Conservation (phyloP, 2,797 vertebrate species). For the Limosa lapponica region DNA sequence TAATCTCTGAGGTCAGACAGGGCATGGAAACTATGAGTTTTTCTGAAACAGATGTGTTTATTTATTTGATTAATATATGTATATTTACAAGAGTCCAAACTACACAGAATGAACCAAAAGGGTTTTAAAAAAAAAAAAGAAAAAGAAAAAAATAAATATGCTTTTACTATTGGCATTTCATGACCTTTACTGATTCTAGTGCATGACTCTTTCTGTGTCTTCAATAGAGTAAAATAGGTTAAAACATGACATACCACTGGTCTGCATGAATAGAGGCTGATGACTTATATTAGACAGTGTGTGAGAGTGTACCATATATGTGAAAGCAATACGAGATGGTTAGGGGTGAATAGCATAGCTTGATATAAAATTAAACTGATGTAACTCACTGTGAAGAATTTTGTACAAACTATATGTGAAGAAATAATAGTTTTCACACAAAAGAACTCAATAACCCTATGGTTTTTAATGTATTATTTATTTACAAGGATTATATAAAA, state of each 20-base stretch:
- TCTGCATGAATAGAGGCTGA: neutral
- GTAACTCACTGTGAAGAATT: conserved; percentile 17
- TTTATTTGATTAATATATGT: neutral
- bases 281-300: conserved; percentile 15
- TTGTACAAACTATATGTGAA: conserved; percentile 42
- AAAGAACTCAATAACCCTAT: neutral
- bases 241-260: neutral
- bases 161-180: neutral
- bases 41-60: neutral
- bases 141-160: neutral
- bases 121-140: neutral
- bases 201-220: neutral
- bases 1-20: neutral
- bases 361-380: conserved; percentile 26
- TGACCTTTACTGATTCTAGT: neutral
- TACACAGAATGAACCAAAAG: neutral
- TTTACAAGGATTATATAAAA: conserved; percentile 42
- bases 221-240: neutral
- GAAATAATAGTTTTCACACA: conserved; percentile 23
- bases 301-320: neutral
- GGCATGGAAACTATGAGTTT: neutral
- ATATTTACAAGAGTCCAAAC: neutral
- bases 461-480: conserved; percentile 28
- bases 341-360: neutral
- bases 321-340: neutral